Evolutionary conservation across 1,140 invertebrate genomes (phyloP), one percentile per base, ranked within the genome.

Genomic region (Drosophila mojavensis): DNA sequence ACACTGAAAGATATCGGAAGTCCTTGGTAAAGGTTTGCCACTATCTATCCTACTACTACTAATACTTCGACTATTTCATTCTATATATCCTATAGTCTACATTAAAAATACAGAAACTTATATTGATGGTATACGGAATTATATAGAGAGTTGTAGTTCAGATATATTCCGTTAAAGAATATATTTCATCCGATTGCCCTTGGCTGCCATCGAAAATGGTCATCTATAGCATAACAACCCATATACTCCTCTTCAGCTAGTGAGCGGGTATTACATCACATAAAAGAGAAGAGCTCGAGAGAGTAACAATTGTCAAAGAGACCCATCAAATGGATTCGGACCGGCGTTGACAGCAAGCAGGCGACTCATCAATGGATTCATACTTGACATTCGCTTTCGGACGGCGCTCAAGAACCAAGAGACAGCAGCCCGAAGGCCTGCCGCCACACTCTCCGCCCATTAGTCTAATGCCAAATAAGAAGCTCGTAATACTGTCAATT

Each of bases 311-410:
- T 81, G 79, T 72, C 45, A 79, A 72, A 79, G 78, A 75, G 43
- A 10, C 41, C 75, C 82, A 86, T 79, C 67, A 79, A 76, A 79
- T 67, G 72, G 79, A 86, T 77, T 83, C 36, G 79, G 65, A 47
- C 72, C 30, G 67, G 66, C 60, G 66, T 59, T 56, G 74, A 69
- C 59, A 63, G 60, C 60, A 6, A 28, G 28, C 53, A 56, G 28
- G 10, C n/a, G 28, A 60, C 59, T 85, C 83, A 74, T 83, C 73
- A 88, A 88, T 88, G 84, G 81, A 88, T 89, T 89, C 80, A 88
- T 73, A 88, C 84, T 88, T 88, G 84, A 89, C 84, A 81, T 89
- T 83, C 78, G 80, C 75, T 88, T 89, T 4, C 9, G 43, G 43
- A 47, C 79, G 73, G 61, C 69, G 56, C 60, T 77, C 63, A 77